Evolutionary conservation across 2,113 vertebrate species (phyloP).

Genomic region (Gallinago jamesoni): DNA sequence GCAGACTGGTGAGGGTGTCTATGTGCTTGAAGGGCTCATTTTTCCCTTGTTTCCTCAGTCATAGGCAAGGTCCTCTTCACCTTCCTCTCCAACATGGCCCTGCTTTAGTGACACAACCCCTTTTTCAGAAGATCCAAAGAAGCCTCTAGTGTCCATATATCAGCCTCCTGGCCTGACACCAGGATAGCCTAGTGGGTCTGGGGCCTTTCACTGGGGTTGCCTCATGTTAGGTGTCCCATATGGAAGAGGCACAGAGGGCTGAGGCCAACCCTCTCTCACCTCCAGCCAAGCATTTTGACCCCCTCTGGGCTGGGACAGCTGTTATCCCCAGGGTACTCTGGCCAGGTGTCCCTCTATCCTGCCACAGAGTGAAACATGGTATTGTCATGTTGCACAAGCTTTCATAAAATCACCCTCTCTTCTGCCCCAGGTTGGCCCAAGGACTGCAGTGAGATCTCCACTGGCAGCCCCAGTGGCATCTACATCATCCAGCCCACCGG

Average conservation of each 20-base stretch:
- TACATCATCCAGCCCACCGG: constrained; percentile 29
- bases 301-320: background rate
- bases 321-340: background rate
- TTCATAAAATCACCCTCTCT: background rate
- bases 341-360: background rate
- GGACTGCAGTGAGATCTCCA: background rate
- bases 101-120: background rate
- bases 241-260: background rate
- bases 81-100: background rate
- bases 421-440: background rate
- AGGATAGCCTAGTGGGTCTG: background rate
- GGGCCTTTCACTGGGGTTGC: background rate
- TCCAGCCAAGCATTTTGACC: background rate
- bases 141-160: background rate
- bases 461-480: background rate
- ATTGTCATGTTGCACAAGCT: background rate
- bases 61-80: background rate
- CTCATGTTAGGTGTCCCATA: background rate
- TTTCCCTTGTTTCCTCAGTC: background rate
- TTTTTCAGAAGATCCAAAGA: background rate
- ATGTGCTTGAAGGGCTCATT: background rate
- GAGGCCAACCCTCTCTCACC: background rate
- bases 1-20: background rate
- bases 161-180: background rate
- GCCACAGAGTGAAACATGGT: background rate